Percentiles rank a stretch among this genome's conserved stretches.
These are phyloP conservation scores for Henricia sp. DNA, from an alignment of 53 echinoderm and acorn worm genomes.

Conservation along the genomic window DNA sequence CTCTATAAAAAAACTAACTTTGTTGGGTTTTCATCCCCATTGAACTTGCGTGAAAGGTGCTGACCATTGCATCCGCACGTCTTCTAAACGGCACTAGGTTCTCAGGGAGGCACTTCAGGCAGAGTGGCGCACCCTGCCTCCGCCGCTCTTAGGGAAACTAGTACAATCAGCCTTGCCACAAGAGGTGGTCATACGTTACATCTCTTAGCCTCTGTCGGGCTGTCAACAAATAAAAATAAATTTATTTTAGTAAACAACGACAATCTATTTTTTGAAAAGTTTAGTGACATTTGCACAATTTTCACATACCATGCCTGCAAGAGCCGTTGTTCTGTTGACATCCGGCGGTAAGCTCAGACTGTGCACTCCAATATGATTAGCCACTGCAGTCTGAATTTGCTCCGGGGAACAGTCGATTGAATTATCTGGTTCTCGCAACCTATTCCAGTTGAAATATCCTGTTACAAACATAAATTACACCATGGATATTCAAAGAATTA, in stretches of 20 bases:
- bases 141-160: background rate
- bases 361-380: slow-evolving; percentile 68
- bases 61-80: too few relatives aligned
- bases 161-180: background rate
- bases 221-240: too few relatives aligned
- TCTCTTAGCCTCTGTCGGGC: too few relatives aligned
- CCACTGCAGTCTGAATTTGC: slow-evolving; percentile 66
- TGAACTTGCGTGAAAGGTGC: too few relatives aligned
- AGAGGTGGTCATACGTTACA: background rate
- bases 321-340: slow-evolving; percentile 37
- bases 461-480: background rate
- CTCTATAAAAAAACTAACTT: too few relatives aligned
- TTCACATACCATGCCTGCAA: slow-evolving; percentile 72
- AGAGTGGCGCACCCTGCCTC: background rate
- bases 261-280: background rate
- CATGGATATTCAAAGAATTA: background rate
- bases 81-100: too few relatives aligned
- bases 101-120: too few relatives aligned
- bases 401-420: slow-evolving; percentile 66
- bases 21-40: too few relatives aligned
- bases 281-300: too few relatives aligned
- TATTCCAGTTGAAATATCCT: slow-evolving; percentile 12
- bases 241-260: too few relatives aligned
- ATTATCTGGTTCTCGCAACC: slow-evolving; percentile 1
- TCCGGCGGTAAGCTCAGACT: slow-evolving; percentile 52